phyloP scores from a whole-genome alignment of 2,888 invertebrate species.

The Pollenia angustigena region DNA sequence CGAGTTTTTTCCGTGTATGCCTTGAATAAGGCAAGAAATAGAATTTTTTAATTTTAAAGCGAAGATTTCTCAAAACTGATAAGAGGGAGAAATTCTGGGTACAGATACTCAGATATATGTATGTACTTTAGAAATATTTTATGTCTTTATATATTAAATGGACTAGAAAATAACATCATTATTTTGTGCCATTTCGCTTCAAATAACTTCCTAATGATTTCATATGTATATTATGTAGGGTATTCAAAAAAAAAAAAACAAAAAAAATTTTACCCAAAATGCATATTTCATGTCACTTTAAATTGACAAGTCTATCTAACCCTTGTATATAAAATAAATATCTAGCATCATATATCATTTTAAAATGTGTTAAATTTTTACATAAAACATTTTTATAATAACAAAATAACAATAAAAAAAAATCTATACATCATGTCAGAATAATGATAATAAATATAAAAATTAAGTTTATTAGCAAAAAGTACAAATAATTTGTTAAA shows the following conservation, averaged over 20 bases:
- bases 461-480: constrained; percentile 26
- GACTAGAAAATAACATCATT: too few species aligned
- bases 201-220: background rate
- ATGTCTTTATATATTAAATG: too few species aligned
- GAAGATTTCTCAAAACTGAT: too few species aligned
- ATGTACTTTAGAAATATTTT: too few species aligned
- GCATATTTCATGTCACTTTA: constrained; percentile 5
- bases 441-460: constrained; percentile 37
- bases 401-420: background rate
- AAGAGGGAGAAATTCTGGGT: too few species aligned
- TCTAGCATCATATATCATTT: constrained; percentile 29
- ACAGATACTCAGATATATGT: too few species aligned
- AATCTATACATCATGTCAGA: constrained; percentile 50
- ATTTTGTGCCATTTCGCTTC: too few species aligned
- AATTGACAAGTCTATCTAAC: constrained; percentile 33
- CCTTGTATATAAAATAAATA: constrained; percentile 19
- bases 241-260: background rate
- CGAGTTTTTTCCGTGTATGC: too few species aligned
- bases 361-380: constrained; percentile 3
- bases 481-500: constrained; percentile 10
- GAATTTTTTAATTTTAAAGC: too few species aligned
- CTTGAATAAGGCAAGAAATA: too few species aligned
- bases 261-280: background rate
- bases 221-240: background rate
- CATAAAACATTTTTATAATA: background rate